Evolutionary conservation across 2,888 invertebrate genomes (phyloP).

Genomic region (Oscheius myriophilus): DNA sequence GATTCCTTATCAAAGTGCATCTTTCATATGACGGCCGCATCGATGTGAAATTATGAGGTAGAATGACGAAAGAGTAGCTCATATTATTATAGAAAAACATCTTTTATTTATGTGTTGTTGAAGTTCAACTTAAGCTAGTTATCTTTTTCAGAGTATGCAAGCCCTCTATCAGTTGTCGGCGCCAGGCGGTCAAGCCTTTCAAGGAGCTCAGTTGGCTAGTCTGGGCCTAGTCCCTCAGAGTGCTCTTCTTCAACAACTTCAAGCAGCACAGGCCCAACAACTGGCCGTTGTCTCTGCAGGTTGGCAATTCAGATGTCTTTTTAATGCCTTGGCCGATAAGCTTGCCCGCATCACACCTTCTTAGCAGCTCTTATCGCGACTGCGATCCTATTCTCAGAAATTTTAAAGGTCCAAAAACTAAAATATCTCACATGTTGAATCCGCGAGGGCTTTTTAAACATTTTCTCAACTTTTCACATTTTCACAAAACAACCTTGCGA

Average conservation of each 20-base stretch:
- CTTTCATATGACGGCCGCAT: neutral
- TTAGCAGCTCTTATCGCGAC: no score
- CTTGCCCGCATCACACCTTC: no score
- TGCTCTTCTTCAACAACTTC: slow-evolving; percentile 39
- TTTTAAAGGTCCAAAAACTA: no score
- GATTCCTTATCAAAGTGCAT: neutral
- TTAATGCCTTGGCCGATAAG: no score
- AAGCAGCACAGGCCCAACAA: slow-evolving; percentile 49
- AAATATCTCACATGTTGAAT: slow-evolving; percentile 15
- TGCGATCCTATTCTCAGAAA: no score
- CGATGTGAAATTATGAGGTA: no score
- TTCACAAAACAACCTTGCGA: no score
- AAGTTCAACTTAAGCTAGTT: neutral
- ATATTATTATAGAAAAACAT: no score
- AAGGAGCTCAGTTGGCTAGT: slow-evolving; percentile 24
- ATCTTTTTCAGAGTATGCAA: slow-evolving; percentile 54
- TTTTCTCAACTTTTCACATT: no score
- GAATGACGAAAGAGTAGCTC: no score
- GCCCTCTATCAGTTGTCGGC: slow-evolving; percentile 47
- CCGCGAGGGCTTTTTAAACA: neutral
- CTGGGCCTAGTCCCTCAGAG: slow-evolving; percentile 28
- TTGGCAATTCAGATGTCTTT: slow-evolving; percentile 4
- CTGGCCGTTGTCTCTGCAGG: slow-evolving; percentile 47
- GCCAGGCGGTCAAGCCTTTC: slow-evolving; percentile 32
- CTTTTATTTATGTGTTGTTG: no score